Conservation (phyloP, 1,140 invertebrate genomes). For the Polypedilum pembai region DNA sequence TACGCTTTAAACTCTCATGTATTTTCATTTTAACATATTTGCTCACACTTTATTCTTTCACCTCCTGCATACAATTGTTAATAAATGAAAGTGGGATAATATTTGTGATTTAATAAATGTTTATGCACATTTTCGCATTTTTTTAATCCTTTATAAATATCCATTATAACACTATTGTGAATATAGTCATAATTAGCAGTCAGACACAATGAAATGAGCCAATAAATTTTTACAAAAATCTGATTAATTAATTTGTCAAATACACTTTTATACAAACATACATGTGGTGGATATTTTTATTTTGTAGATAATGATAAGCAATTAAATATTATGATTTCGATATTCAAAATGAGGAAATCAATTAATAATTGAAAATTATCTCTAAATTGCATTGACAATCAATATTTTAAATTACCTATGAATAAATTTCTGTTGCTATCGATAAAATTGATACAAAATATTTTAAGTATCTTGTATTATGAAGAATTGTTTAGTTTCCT, state of each 20-base stretch:
- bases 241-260: conserved; percentile 13
- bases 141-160: too few relatives aligned
- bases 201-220: neutral
- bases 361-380: neutral
- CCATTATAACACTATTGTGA: neutral
- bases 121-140: too few relatives aligned
- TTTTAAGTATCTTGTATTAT: too few relatives aligned
- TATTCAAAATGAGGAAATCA: neutral
- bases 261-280: neutral
- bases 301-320: neutral
- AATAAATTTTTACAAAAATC: neutral
- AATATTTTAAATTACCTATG: neutral
- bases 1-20: too few relatives aligned
- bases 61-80: neutral
- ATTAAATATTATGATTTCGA: too few relatives aligned
- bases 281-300: neutral
- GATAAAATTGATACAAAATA: too few relatives aligned
- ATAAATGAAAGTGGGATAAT: too few relatives aligned
- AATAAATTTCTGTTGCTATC: too few relatives aligned
- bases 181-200: neutral
- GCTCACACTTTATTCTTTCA: too few relatives aligned
- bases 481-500: too few relatives aligned
- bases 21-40: too few relatives aligned
- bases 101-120: neutral
- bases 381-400: neutral